Percentiles rank a stretch among this genome's conserved stretches.
Evolutionary conservation across 2,888 invertebrate species (phyloP).

Genomic region (Leptinotarsa tumamoca): DNA sequence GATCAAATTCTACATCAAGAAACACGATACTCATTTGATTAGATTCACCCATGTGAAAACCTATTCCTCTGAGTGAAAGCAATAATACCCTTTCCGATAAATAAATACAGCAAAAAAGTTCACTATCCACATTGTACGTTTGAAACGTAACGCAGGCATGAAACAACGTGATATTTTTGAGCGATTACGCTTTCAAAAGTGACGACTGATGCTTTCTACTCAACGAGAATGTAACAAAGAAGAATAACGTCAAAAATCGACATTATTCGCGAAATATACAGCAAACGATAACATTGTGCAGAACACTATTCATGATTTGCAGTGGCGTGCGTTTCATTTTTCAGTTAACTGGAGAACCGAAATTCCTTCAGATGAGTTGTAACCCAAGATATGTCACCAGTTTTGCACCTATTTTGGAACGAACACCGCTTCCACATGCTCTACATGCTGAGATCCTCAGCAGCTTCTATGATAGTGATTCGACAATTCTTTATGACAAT

Average conservation of each 20-base stretch:
- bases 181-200: conserved; percentile 7
- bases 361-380: background rate
- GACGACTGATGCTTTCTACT: conserved; percentile 15
- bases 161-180: conserved; percentile 5
- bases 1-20: no score
- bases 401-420: no score
- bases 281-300: conserved; percentile 8
- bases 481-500: no score
- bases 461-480: no score
- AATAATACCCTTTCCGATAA: background rate
- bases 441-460: no score
- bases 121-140: background rate
- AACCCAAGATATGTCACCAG: background rate
- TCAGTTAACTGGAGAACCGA: background rate
- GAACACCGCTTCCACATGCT: no score
- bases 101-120: background rate
- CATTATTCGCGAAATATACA: background rate
- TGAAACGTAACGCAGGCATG: background rate
- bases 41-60: no score
- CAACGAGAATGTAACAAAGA: conserved; percentile 11
- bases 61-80: background rate
- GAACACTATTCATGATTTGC: conserved; percentile 8
- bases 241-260: conserved; percentile 18
- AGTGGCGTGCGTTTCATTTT: background rate
- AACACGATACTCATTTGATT: no score